phyloP scores from a whole-genome alignment of 2,113 vertebrate species.

The Tragelaphus imberbis region DNA sequence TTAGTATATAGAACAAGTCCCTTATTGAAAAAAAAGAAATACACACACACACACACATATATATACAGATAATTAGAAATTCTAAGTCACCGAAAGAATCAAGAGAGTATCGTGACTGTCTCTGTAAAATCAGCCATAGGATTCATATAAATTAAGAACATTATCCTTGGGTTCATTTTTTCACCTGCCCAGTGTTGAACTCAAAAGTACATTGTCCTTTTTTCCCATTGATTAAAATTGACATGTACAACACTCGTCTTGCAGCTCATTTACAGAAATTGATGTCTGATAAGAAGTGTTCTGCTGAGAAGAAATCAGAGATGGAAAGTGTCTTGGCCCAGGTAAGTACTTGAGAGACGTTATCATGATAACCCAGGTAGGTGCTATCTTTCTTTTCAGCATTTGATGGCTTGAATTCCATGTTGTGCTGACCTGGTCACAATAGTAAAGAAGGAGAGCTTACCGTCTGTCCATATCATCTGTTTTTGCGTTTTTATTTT shows the following conservation, averaged over 20 bases:
- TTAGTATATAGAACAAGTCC: neutral
- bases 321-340: constrained; percentile 94
- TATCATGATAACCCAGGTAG: neutral
- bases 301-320: constrained; percentile 91
- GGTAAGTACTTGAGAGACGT: constrained; percentile 75
- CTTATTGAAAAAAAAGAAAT: neutral
- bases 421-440: neutral
- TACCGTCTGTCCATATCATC: neutral
- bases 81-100: neutral
- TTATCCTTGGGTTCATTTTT: neutral
- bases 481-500: neutral
- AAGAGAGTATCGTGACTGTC: neutral
- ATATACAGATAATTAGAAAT: neutral
- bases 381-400: neutral
- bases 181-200: neutral
- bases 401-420: neutral
- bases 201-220: neutral
- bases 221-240: neutral
- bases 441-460: neutral
- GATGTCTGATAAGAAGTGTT: constrained; percentile 97
- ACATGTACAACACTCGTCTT: neutral
- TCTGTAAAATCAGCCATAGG: neutral
- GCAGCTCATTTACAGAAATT: constrained; percentile 95
- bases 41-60: neutral
- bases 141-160: neutral